Percentiles rank a stretch among this genome's conserved stretches.
phyloP scores from a whole-genome alignment of 2,113 vertebrate genomes.

The western clawed frog (Xenopus tropicalis) region DNA sequence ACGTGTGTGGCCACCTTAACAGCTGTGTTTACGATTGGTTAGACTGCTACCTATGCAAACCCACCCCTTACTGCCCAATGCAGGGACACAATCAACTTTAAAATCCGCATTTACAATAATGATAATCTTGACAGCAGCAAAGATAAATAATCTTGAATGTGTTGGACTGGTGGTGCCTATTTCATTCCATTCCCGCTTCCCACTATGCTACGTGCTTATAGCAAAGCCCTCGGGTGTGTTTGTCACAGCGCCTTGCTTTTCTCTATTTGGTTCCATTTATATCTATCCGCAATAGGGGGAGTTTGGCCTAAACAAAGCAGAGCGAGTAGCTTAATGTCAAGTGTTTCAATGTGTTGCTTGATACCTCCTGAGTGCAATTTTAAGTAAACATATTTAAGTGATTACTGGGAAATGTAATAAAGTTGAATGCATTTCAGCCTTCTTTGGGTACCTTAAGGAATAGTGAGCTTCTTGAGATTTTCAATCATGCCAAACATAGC shows the following conservation, averaged over 20 bases:
- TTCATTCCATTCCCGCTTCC: too few species aligned
- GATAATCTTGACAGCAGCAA: too few species aligned
- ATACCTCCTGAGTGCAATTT: conserved; percentile 11
- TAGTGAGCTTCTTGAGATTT: background rate
- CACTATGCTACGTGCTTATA: too few species aligned
- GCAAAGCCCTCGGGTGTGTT: too few species aligned
- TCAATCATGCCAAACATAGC: conserved; percentile 8
- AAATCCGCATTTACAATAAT: too few species aligned
- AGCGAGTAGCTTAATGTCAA: conserved; percentile 22
- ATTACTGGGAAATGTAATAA: conserved; percentile 10
- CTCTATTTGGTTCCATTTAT: conserved; percentile 15
- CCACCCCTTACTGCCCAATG: too few species aligned
- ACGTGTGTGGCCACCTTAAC: too few species aligned
- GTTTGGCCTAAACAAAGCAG: background rate
- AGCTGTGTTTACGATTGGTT: too few species aligned
- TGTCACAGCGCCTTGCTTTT: conserved; percentile 2
- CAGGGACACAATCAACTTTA: too few species aligned
- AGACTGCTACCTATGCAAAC: too few species aligned
- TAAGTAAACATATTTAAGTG: conserved; percentile 28
- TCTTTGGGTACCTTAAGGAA: background rate
- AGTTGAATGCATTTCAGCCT: background rate
- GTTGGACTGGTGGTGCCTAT: too few species aligned
- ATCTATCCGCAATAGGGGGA: background rate
- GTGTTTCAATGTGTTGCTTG: conserved; percentile 5
- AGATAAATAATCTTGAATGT: too few species aligned